Base-by-base conservation (phyloP, 2,113 vertebrate species). In the Erinaceus europaeus region DNA sequence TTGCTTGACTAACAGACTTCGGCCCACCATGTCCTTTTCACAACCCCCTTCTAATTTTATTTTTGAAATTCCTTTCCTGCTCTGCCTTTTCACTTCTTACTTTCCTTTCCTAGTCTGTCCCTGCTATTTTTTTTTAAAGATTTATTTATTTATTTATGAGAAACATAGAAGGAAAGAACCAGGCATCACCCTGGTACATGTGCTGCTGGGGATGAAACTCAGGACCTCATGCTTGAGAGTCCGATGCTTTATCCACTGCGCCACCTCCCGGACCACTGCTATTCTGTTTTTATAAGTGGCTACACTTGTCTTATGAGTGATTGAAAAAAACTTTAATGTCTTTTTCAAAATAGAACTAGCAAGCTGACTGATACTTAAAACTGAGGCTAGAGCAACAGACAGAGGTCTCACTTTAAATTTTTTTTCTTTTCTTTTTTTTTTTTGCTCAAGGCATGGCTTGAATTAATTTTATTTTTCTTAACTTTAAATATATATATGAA, bases 311-410 rank as follows among this genome's bases (percentile, higher is more conserved):
- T 94, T 91, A 94, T 81, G 75, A 96, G 50, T 68, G 90, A 91
- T 92, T 67, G 94, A 95, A 94, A 94, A 95, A 94, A 94, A 95
- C 93, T 94, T 91, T 91, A 67, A 95, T 91, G 86, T 94, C 90
- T 96, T 97, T 97, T 97, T 98, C 97, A 98, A 98, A 98, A 98
- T 98, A 98, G 98, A 98, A 97, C 91, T 98, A 98, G 98, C 97
- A 98, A 97, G 95, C 97, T 98, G 98, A 98, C 98, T 98, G 97
- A 98, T 96, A 96, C 96, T 97, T 78, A 50, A 96, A 99, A 71
- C 94, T 79, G 94, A 95, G 96, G 92, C 94, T 95, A 90, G 83
- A 94, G 84, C 92, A 94, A 89, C 88, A 77, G 36, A 91, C 62
- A 82, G 86, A 71, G 68, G 94, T 95, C 95, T 95, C 93, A 94